Base-by-base conservation (phyloP, 2,797 vertebrate genomes). In the Lepus oiostolus region DNA sequence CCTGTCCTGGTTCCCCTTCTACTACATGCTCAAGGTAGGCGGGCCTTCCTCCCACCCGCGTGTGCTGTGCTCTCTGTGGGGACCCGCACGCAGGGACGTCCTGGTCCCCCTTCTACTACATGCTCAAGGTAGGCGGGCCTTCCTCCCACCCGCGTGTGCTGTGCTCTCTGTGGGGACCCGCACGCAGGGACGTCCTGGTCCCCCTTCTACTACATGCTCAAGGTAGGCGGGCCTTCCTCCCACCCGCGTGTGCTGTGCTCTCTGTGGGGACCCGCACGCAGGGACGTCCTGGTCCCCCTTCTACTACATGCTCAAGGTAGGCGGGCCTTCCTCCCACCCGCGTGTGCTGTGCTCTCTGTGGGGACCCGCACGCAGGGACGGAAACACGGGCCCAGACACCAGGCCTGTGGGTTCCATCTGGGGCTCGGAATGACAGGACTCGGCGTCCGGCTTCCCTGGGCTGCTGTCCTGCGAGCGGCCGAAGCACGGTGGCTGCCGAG, bases 1-100 rank as follows among this genome's bases (percentile, higher is more conserved):
- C 98, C 98, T 99, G 75, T 99, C 99, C 74, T 99, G 99, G 99
- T 99, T 99, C 94, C 99, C 99, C 0, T 99, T 99, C 98, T 99
- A 99, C 98, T 99, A 99, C 93, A 99, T 99, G 96, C 97, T 99
- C 96, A 99, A 99, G 99, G 99, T 99, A 97, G 14, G 97, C 95
- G 90, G 6, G 42, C 42, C 65, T 65, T 26, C 71, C 75, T 88
- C 88, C 42, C 72, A 83, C 22, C 22, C 50, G 2, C 65, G 30
- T 67, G 52, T 89, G 32, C 30, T 91, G 86, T 85, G 13, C 13
- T 54, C 7, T 8, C 65, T 22, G 14, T 79, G 2, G 42, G 42
- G 42, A 8, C 42, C 42, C 42, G 7, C 42, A 42, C 42, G 1
- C 42, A 42, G 42, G 42, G 42, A 42, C 42, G 42, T 35, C 35